Base-by-base conservation (phyloP, 2,888 invertebrate genomes). In the Meta bourneti region DNA sequence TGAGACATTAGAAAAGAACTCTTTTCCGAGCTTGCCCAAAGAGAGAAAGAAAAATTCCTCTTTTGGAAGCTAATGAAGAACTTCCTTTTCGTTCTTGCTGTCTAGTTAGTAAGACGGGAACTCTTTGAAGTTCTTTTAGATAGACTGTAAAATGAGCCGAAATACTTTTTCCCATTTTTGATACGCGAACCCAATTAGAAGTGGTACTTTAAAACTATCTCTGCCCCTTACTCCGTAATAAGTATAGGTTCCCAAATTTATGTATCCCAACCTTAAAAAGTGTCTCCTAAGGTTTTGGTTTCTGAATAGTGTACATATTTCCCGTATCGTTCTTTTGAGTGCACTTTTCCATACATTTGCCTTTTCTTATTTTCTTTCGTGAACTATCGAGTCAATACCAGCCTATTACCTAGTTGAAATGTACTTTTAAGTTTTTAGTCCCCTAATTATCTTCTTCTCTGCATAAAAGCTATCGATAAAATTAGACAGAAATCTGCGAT, bases 161-260 rank as follows among this genome's bases (percentile, higher is more conserved):
- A 79, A 87, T 34, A 52, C 69, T 34, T 87, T 87, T 87, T 86
- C n/a, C 51, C 13, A 9, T 79, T 86, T 87, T 87, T 87, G 78
- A 77, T 77, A 78, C 75, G 20, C n/a, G 72, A 72, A 79, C 11
- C 79, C 79, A 87, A 87, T 87, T 87, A 87, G 71, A 79, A 72
- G 11, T 9, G 54, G 71, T 87, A 80, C 78, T 72, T 54, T 79
- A 51, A 87, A 72, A 80, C 20, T 79, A 79, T 19, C 71, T 79
- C 72, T 74, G 61, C 20, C 20, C 34, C 61, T 79, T 79, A 34
- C 34, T 34, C 34, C 79, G 20, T 79, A 79, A 79, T 79, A 61
- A 16, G 61, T 61, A 79, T 79, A n/a, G 61, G 79, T 61, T 61
- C 34, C 61, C 7, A 20, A 61, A 61, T 79, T 34, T 61, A 61